phyloP scores from a whole-genome alignment of 2,888 invertebrate species.

The Drosophila merina region DNA sequence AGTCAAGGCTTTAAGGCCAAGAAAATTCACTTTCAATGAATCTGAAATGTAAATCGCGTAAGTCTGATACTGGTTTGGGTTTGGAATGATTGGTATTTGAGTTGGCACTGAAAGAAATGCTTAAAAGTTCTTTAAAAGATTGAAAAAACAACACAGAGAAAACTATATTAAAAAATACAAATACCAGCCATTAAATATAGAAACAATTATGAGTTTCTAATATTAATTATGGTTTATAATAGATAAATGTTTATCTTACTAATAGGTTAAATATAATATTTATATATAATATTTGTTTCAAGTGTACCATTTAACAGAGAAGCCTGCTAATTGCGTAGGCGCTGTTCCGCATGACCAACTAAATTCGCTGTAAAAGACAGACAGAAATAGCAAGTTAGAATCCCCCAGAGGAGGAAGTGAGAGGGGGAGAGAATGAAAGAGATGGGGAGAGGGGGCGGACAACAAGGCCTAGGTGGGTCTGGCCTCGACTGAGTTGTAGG shows the following conservation, averaged over 20 bases:
- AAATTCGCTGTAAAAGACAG: constrained; percentile 20
- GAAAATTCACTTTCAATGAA: constrained; percentile 62
- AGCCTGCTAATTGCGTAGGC: constrained; percentile 72
- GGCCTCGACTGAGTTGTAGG: constrained; percentile 58
- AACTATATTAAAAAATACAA: no score
- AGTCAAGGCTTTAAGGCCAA: constrained; percentile 33
- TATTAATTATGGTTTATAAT: no score
- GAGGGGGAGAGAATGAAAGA: background rate
- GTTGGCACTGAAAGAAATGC: background rate
- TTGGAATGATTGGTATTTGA: constrained; percentile 20
- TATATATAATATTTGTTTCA: no score
- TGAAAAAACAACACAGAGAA: no score
- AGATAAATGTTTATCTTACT: no score
- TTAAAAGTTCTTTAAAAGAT: no score
- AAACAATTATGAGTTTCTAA: no score
- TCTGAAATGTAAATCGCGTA: constrained; percentile 2
- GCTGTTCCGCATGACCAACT: constrained; percentile 67
- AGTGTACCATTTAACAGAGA: constrained; percentile 52
- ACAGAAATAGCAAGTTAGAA: background rate
- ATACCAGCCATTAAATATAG: no score
- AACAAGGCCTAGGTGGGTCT: constrained; percentile 14
- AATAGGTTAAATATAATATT: no score
- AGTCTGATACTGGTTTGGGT: constrained; percentile 25
- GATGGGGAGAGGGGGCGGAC: constrained; percentile 3
- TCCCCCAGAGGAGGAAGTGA: background rate